Percentiles rank a stretch among this genome's conserved stretches.
Evolutionary conservation across 2,888 invertebrate species (phyloP).

Genomic region (Tillus elongatus): DNA sequence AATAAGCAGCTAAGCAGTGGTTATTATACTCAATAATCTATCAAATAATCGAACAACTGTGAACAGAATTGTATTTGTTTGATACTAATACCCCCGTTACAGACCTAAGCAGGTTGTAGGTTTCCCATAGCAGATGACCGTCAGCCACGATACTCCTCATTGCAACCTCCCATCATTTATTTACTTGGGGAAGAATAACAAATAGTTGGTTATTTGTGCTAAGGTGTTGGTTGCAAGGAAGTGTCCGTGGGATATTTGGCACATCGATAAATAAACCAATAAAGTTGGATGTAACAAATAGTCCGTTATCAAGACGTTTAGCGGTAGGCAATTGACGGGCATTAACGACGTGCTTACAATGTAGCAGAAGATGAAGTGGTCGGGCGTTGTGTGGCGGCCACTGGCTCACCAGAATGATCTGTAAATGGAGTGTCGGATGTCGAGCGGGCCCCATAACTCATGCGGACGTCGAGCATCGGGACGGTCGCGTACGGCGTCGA

Average conservation of each 20-base stretch:
- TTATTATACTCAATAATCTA: no score
- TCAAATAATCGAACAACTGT: no score
- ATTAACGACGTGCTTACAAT: constrained; percentile 35
- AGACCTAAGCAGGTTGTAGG: no score
- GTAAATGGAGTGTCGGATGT: constrained; percentile 50
- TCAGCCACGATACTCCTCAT: background rate
- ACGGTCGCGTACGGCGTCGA: constrained; percentile 24
- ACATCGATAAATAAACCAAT: constrained; percentile 34
- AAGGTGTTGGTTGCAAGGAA: background rate
- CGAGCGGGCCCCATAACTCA: constrained; percentile 48
- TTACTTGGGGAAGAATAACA: background rate
- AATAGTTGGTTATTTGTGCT: background rate
- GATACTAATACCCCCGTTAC: no score
- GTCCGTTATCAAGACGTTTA: constrained; percentile 40
- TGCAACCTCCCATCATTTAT: background rate
- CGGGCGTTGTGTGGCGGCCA: background rate
- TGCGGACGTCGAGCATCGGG: constrained; percentile 38
- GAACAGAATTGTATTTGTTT: no score
- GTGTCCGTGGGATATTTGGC: background rate
- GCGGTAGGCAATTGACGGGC: constrained; percentile 35
- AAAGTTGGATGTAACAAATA: constrained; percentile 33
- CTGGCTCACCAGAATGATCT: constrained; percentile 42
- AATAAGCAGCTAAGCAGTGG: no score
- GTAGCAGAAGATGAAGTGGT: constrained; percentile 32
- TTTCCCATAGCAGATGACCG: no score